Evolutionary conservation across 2,797 vertebrate genomes (phyloP), one percentile per base, ranked within the genome.

Genomic region (Ambastaia sidthimunki): DNA sequence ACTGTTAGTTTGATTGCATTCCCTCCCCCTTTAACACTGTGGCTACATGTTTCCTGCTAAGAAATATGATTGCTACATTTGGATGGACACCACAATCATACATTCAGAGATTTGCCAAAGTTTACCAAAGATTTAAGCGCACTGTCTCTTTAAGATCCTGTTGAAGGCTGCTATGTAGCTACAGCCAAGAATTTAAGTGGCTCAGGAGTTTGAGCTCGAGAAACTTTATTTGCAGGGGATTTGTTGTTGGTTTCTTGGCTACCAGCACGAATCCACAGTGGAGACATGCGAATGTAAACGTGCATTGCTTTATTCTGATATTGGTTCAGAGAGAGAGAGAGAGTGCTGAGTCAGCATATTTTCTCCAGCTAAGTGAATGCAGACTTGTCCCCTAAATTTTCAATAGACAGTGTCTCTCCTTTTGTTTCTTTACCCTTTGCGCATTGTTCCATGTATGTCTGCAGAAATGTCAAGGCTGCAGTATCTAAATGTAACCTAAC

Each of bases 181-280:
- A 10, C 21, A 70, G 73, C 76, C 68, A 67, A 52, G 75, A 82
- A 73, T 76, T 66, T 57, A 80, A 83, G 82, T 74, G 68, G 74
- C 60, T 71, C 74, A 4, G 47, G 55, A 70, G 76, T 71, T 82
- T 66, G 47, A 76, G 71, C 74, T 76, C 80, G 80, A 81, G 79
- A 78, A 76, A 76, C 62, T 76, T 78, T 74, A 71, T 80, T 80
- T 74, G 41, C 44, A 57, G 18, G 16, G 69, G 19, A 52, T 71
- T 59, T 62, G 23, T 31, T 80, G 73, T 70, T 86, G 74, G 76
- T 85, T 74, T 76, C 82, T 82, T 87, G 65, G 81, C 78, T 80
- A 82, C 65, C 34, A 31, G 47, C 34, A 48, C 70, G 75, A 71
- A 74, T 41, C 72, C 19, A 86, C 84, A 87, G 74, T 62, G 50